These are phyloP conservation scores for Papilio elwesi DNA, from an alignment of 2,888 invertebrate genomes.

Conservation along the genomic window DNA sequence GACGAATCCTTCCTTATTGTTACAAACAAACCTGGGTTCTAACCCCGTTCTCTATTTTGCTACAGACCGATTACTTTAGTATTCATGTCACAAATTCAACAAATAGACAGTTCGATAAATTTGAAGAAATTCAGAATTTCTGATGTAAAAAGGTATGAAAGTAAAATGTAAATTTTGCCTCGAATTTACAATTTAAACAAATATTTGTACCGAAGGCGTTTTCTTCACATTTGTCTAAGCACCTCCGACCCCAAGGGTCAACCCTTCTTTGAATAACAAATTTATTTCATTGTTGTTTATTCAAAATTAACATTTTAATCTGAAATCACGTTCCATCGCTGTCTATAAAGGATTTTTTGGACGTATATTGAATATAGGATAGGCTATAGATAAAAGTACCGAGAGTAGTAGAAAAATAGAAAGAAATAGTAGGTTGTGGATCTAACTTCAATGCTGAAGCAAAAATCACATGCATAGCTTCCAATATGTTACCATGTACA, in stretches of 20 bases:
- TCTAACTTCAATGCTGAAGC: too few species aligned
- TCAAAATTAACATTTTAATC: conserved; percentile 8
- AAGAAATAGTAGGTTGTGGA: too few species aligned
- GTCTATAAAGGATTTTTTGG: neutral
- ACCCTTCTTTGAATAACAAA: conserved; percentile 13
- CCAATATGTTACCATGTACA: too few species aligned
- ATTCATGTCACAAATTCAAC: too few species aligned
- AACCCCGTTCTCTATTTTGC: too few species aligned
- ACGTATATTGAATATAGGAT: too few species aligned
- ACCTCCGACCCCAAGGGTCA: conserved; percentile 1
- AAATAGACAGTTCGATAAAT: neutral
- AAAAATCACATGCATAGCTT: too few species aligned
- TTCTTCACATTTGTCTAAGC: conserved; percentile 9
- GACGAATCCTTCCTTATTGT: too few species aligned
- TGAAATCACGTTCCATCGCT: neutral
- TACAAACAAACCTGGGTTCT: too few species aligned
- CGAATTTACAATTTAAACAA: conserved; percentile 11
- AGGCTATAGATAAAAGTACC: too few species aligned
- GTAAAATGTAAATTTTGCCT: neutral
- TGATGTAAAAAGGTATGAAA: neutral
- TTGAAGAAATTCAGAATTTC: neutral
- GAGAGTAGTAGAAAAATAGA: too few species aligned
- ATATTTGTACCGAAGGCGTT: neutral
- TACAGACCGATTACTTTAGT: too few species aligned
- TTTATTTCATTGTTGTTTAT: conserved; percentile 13